Percentiles rank a stretch among this genome's conserved stretches.
Evolutionary conservation across 2,113 vertebrate genomes (phyloP).

Genomic region (Mungos mungo): DNA sequence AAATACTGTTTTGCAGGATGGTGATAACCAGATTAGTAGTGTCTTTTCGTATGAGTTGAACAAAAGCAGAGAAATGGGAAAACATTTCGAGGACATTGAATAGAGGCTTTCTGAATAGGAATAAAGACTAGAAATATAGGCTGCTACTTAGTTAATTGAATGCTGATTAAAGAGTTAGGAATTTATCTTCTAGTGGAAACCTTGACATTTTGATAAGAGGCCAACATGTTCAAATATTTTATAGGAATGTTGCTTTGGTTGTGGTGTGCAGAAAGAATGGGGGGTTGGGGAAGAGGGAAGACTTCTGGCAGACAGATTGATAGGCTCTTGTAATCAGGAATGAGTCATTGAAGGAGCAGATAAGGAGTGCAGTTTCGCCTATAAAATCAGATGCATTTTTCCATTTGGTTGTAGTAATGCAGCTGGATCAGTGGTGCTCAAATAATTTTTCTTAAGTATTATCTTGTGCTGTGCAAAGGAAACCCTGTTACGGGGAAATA

Average conservation of each 20-base stretch:
- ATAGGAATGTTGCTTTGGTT: conserved; percentile 26
- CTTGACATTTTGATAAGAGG: not conserved
- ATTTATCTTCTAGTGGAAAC: conserved; percentile 21
- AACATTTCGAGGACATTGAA: not conserved
- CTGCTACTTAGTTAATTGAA: not conserved
- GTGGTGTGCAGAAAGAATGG: not conserved
- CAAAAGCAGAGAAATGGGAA: conserved; percentile 21
- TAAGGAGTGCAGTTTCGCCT: not conserved
- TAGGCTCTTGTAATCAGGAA: not conserved
- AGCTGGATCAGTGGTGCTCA: not conserved
- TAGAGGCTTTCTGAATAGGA: not conserved
- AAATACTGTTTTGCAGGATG: conserved; percentile 27
- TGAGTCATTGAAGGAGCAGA: not conserved
- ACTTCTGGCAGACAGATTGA: not conserved
- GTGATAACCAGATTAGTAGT: not conserved
- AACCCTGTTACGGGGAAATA: not conserved
- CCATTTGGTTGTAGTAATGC: conserved; percentile 12
- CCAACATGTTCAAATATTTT: not conserved
- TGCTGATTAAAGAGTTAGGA: conserved; percentile 18
- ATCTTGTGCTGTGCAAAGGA: not conserved
- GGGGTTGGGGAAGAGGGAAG: not conserved
- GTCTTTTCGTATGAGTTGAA: conserved; percentile 18
- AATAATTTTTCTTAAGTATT: conserved; percentile 17
- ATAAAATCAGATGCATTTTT: not conserved
- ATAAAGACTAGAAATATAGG: not conserved